Conservation (phyloP, 2,797 vertebrate species). For the Chelidonichthys spinosus region DNA sequence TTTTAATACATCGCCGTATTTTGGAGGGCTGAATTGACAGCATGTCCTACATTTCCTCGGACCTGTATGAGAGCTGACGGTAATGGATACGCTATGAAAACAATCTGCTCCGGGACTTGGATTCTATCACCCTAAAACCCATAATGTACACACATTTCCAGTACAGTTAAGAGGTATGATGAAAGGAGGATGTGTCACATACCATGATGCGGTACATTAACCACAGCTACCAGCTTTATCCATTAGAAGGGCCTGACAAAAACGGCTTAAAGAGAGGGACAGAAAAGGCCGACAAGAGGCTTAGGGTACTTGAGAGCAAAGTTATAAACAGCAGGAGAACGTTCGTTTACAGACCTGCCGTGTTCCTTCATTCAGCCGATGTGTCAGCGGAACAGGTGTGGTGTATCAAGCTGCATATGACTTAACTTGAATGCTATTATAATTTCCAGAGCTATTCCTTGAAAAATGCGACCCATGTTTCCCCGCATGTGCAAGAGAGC, state of each 20-base stretch:
- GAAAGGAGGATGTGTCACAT: slow-evolving; percentile 70
- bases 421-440: slow-evolving; percentile 66
- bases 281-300: slow-evolving; percentile 3
- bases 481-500: slow-evolving; percentile 28
- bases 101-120: slow-evolving; percentile 38
- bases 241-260: slow-evolving; percentile 40
- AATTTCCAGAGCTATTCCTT: slow-evolving; percentile 54
- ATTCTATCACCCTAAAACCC: slow-evolving; percentile 37
- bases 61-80: slow-evolving; percentile 38
- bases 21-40: slow-evolving; percentile 34
- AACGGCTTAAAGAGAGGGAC: slow-evolving; percentile 22
- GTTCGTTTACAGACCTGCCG: slow-evolving; percentile 41
- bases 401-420: slow-evolving; percentile 64
- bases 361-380: slow-evolving; percentile 33
- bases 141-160: slow-evolving; percentile 47
- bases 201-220: slow-evolving; percentile 67
- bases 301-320: slow-evolving; percentile 35
- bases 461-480: slow-evolving; percentile 37
- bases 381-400: slow-evolving; percentile 76
- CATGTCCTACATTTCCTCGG: slow-evolving; percentile 16
- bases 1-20: slow-evolving; percentile 22
- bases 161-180: slow-evolving; percentile 41
- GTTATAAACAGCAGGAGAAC: slow-evolving; percentile 51
- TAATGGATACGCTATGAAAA: slow-evolving; percentile 59
- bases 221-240: slow-evolving; percentile 41